Percentiles rank a stretch among this genome's conserved stretches.
Conservation (phyloP, 2,113 vertebrate genomes). For the Crotalus tigris region DNA sequence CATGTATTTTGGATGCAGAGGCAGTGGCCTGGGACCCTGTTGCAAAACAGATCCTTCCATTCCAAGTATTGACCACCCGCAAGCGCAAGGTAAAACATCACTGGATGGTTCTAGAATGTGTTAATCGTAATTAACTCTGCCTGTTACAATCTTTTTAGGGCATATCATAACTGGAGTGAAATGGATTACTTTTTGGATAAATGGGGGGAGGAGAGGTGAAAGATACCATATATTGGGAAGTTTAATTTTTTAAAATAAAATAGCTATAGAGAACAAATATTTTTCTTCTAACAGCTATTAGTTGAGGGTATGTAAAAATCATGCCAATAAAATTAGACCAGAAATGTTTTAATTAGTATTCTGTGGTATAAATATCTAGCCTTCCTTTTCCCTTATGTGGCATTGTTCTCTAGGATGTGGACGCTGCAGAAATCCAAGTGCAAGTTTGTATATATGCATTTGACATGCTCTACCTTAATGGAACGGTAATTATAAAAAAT, state of each 20-base stretch:
- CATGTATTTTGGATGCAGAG: slow-evolving; percentile 84
- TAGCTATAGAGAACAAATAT: neutral
- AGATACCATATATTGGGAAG: neutral
- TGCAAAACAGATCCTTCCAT: slow-evolving; percentile 88
- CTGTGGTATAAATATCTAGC: neutral
- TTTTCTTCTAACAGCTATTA: neutral
- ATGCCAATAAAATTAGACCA: neutral
- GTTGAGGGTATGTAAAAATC: neutral
- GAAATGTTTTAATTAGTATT: neutral
- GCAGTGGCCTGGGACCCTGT: slow-evolving; percentile 87
- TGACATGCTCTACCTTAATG: slow-evolving; percentile 87
- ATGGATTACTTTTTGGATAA: neutral
- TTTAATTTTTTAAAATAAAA: neutral
- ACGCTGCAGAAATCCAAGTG: slow-evolving; percentile 84
- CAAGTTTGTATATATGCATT: slow-evolving; percentile 91
- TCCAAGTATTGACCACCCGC: slow-evolving; percentile 88
- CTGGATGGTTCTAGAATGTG: neutral
- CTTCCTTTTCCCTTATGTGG: neutral
- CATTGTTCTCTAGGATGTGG: slow-evolving; percentile 76
- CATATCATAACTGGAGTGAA: neutral
- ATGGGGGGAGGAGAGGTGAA: neutral
- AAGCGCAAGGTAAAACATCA: slow-evolving; percentile 81
- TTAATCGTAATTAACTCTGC: neutral
- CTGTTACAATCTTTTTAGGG: neutral
- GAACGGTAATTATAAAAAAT: slow-evolving; percentile 74